These are phyloP conservation scores for Theropithecus gelada DNA, from an alignment of 2,113 vertebrate species.

Conservation along the genomic window DNA sequence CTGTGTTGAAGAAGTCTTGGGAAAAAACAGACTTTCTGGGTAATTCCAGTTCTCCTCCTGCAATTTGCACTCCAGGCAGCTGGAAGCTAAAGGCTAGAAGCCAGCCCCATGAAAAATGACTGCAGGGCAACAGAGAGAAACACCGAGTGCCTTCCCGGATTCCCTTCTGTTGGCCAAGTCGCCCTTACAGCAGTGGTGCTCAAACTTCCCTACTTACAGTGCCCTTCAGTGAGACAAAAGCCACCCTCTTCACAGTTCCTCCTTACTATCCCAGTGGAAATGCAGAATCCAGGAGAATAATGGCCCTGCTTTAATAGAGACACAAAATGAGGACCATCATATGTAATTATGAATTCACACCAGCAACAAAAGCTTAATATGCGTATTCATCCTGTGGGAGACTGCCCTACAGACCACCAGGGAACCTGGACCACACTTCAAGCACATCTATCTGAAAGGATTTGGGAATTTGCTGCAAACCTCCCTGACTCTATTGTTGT, in stretches of 20 bases:
- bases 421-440: conserved; percentile 63
- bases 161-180: neutral
- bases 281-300: neutral
- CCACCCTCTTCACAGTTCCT: neutral
- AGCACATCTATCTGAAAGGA: conserved; percentile 41
- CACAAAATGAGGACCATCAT: neutral
- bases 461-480: conserved; percentile 55
- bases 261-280: neutral
- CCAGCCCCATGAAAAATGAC: neutral
- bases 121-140: neutral
- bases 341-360: neutral
- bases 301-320: neutral
- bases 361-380: conserved; percentile 9
- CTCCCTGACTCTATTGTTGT: conserved; percentile 52
- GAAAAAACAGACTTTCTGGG: conserved; percentile 32
- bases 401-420: conserved; percentile 51
- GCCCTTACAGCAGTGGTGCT: neutral
- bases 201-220: neutral
- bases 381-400: neutral
- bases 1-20: neutral
- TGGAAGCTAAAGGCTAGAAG: conserved; percentile 30
- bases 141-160: neutral
- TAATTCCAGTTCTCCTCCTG: conserved; percentile 65
- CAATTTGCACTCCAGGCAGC: conserved; percentile 71
- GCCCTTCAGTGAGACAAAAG: neutral